Percentiles rank a stretch among this genome's conserved stretches.
These are phyloP conservation scores for Ridgeia piscesae DNA, from an alignment of 1,140 invertebrate species.

Conservation along the genomic window DNA sequence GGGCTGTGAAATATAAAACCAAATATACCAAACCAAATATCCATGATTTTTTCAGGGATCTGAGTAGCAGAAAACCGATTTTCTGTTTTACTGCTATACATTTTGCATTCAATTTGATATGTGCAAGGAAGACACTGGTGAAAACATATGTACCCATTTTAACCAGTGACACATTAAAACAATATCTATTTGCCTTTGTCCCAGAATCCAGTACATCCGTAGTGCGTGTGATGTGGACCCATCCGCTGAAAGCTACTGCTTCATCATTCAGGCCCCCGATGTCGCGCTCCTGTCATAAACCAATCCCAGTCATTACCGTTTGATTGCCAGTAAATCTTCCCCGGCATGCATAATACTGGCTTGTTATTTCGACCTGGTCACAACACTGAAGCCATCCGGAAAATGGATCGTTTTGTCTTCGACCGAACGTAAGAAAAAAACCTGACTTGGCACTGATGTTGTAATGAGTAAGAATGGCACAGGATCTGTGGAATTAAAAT, in stretches of 20 bases:
- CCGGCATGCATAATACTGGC: background rate
- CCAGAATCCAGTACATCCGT: no score
- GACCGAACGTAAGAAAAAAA: background rate
- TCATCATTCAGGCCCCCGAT: background rate
- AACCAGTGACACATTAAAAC: no score
- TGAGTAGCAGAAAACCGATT: no score
- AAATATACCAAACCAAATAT: no score
- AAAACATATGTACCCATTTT: no score
- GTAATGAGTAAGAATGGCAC: background rate
- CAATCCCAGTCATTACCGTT: background rate
- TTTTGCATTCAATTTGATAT: no score
- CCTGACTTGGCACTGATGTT: background rate
- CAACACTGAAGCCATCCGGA: background rate
- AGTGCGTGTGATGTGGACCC: no score
- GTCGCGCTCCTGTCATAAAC: background rate
- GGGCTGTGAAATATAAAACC: no score
- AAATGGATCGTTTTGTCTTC: background rate
- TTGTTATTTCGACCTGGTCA: background rate
- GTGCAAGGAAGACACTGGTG: no score
- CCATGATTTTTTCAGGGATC: no score
- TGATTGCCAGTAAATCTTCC: background rate
- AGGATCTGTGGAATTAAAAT: background rate
- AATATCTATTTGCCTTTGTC: no score
- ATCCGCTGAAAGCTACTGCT: background rate
- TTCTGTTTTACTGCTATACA: no score